These are phyloP conservation scores for Dipodomys merriami DNA, from an alignment of 2,113 vertebrate genomes.

Conservation along the genomic window DNA sequence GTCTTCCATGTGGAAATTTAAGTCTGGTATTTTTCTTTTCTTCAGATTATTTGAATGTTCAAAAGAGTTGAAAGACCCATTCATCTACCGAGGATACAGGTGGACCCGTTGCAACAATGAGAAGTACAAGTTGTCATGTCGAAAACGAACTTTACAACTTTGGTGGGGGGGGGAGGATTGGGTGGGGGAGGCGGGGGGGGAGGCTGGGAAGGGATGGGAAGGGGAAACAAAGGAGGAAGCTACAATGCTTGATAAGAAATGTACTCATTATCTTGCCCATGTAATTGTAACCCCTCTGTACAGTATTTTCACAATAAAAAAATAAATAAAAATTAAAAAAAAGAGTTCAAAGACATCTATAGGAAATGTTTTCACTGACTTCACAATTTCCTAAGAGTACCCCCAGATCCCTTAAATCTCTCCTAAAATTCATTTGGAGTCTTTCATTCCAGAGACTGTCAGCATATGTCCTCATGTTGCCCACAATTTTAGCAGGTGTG, in stretches of 20 bases:
- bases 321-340: background rate
- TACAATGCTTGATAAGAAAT: too few species aligned
- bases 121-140: too few species aligned
- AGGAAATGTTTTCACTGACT: background rate
- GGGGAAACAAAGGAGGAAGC: too few species aligned
- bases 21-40: slow-evolving; percentile 3
- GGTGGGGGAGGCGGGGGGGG: too few species aligned
- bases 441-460: slow-evolving; percentile 54
- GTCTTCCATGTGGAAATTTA: slow-evolving; percentile 46
- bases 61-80: slow-evolving; percentile 27
- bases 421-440: slow-evolving; percentile 9
- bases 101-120: too few species aligned
- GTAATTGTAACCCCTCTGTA: too few species aligned
- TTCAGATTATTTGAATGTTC: slow-evolving; percentile 17
- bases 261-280: too few species aligned
- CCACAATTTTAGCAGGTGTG: slow-evolving; percentile 49
- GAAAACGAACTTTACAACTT: too few species aligned
- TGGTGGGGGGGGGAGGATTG: too few species aligned
- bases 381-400: slow-evolving; percentile 12
- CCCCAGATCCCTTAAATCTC: slow-evolving; percentile 20
- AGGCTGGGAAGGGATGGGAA: too few species aligned
- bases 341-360: slow-evolving; percentile 27
- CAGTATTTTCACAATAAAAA: too few species aligned
- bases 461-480: slow-evolving; percentile 64
- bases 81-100: too few species aligned